A percentile compares a stretch with the other conserved stretches of the same genome.
Conservation (phyloP, 1,140 invertebrate species). For the Drosophila busckii region DNA sequence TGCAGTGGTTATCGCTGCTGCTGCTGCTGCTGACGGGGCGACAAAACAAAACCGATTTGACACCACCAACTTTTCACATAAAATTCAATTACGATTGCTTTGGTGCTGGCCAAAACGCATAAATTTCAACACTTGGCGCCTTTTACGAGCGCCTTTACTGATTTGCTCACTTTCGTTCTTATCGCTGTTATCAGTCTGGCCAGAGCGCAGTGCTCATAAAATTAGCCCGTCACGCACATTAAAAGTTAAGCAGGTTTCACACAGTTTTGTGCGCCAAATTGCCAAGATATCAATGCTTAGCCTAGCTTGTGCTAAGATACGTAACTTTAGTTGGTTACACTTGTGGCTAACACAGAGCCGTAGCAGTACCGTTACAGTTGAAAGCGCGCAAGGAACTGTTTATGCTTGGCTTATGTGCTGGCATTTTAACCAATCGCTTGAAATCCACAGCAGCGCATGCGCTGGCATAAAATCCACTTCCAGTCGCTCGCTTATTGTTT, state of each 20-base stretch:
- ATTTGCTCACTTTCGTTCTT: conserved; percentile 60
- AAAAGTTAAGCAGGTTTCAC: conserved; percentile 38
- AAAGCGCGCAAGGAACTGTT: conserved; percentile 74
- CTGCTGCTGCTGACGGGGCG: too few relatives aligned
- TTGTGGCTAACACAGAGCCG: not conserved
- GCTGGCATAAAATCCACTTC: conserved; percentile 42
- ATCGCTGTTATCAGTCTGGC: conserved; percentile 58
- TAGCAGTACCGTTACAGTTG: conserved; percentile 51
- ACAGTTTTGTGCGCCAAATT: conserved; percentile 36
- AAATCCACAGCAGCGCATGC: conserved; percentile 52
- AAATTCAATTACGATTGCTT: conserved; percentile 70
- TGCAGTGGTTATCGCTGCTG: conserved; percentile 53
- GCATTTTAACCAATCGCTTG: conserved; percentile 55
- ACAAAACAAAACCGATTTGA: conserved; percentile 15
- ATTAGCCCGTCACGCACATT: conserved; percentile 51
- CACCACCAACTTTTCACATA: conserved; percentile 58
- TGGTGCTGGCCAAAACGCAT: conserved; percentile 30
- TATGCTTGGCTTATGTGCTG: conserved; percentile 34
- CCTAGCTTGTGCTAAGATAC: conserved; percentile 29
- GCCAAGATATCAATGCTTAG: too few relatives aligned
- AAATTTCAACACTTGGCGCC: conserved; percentile 61
- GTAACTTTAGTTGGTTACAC: conserved; percentile 1
- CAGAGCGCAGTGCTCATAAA: conserved; percentile 44
- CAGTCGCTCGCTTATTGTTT: conserved; percentile 38
- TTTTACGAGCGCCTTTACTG: conserved; percentile 63